phyloP scores from a whole-genome alignment of 2,888 invertebrate genomes.

The Megastigmus dorsalis region DNA sequence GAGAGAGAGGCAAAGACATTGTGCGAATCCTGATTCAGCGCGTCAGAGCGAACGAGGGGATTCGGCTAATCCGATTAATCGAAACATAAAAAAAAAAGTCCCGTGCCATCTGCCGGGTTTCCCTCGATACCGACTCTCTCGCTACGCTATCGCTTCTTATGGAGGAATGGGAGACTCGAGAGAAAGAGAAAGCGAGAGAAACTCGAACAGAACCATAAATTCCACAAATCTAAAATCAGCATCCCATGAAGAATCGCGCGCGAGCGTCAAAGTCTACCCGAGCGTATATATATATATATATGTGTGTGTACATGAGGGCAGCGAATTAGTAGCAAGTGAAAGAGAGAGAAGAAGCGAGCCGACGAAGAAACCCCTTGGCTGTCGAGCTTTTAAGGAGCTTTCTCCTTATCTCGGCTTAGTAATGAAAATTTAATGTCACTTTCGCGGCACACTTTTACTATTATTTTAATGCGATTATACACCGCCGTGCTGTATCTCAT shows the following conservation, averaged over 20 bases:
- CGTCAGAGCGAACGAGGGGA: slow-evolving; percentile 41
- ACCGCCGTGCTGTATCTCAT: no score
- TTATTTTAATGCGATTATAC: no score
- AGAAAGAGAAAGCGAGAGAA: slow-evolving; percentile 21
- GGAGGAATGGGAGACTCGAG: no score
- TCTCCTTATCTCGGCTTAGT: slow-evolving; percentile 19
- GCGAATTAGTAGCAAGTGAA: neutral
- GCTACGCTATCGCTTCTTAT: neutral
- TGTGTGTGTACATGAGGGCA: slow-evolving; percentile 34
- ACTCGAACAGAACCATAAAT: slow-evolving; percentile 63
- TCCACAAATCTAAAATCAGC: slow-evolving; percentile 72
- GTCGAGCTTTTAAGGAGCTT: slow-evolving; percentile 20
- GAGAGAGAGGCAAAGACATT: slow-evolving; percentile 3
- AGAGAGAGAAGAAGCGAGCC: slow-evolving; percentile 45
- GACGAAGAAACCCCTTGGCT: slow-evolving; percentile 59
- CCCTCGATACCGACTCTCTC: slow-evolving; percentile 46
- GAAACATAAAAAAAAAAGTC: slow-evolving; percentile 61
- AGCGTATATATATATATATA: slow-evolving; percentile 61
- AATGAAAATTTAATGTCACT: slow-evolving; percentile 10
- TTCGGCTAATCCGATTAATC: slow-evolving; percentile 68
- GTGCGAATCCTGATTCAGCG: slow-evolving; percentile 42
- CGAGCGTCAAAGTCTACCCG: slow-evolving; percentile 64
- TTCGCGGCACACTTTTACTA: neutral
- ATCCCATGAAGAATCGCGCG: slow-evolving; percentile 63
- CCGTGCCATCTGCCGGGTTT: slow-evolving; percentile 64